These are phyloP conservation scores for Ctenodactylus gundi DNA, from an alignment of 2,113 vertebrate species.

Conservation along the genomic window DNA sequence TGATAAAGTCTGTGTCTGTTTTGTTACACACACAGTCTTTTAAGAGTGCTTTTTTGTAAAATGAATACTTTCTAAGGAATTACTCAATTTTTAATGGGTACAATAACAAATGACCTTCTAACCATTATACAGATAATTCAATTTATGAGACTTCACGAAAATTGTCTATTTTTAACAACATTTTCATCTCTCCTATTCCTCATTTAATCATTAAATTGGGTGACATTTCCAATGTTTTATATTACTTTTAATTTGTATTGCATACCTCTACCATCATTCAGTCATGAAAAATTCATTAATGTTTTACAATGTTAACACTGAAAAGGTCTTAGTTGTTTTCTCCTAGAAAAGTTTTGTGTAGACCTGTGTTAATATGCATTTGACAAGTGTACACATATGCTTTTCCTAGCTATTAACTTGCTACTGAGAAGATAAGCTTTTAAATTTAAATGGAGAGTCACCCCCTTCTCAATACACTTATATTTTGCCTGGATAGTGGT, in stretches of 20 bases:
- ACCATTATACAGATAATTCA: background rate
- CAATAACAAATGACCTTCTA: background rate
- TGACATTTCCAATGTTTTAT: background rate
- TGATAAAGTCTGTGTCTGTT: background rate
- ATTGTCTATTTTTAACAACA: background rate
- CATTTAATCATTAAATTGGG: background rate
- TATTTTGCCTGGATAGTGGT: constrained; percentile 57
- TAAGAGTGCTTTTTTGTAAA: background rate
- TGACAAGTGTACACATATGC: background rate
- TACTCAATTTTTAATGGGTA: background rate
- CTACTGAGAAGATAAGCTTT: background rate
- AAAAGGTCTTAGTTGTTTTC: constrained; percentile 56
- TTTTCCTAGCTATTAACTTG: constrained; percentile 50
- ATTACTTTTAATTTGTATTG: constrained; percentile 40
- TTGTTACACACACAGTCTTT: background rate
- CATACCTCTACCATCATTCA: constrained; percentile 18
- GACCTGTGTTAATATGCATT: constrained; percentile 50
- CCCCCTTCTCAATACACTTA: constrained; percentile 38
- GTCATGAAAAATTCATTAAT: constrained; percentile 64
- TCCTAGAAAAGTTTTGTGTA: constrained; percentile 57
- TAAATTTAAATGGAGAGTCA: constrained; percentile 8
- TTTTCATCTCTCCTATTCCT: background rate
- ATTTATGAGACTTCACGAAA: background rate
- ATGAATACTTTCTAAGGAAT: background rate
- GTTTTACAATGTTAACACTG: constrained; percentile 55